These are phyloP conservation scores for Athrips mouffetella DNA, from an alignment of 2,888 invertebrate species.

Conservation along the genomic window DNA sequence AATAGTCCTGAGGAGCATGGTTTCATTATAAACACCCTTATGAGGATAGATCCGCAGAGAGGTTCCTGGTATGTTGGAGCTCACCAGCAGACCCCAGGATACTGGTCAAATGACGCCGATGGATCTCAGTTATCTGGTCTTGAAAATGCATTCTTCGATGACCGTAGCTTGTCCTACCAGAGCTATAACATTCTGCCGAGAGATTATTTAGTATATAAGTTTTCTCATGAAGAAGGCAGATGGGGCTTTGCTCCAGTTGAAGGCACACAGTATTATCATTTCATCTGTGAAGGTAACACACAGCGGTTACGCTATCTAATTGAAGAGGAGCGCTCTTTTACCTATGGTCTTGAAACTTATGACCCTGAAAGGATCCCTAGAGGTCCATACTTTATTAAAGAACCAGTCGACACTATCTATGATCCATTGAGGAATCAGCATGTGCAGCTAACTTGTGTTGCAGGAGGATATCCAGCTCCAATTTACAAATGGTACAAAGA, in stretches of 20 bases:
- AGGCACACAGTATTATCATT: conserved; percentile 86
- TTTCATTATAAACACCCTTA: conserved; percentile 89
- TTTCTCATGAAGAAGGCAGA: conserved; percentile 82
- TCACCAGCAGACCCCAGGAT: conserved; percentile 83
- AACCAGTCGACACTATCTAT: conserved; percentile 90
- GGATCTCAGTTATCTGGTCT: conserved; percentile 86
- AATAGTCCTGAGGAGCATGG: conserved; percentile 91
- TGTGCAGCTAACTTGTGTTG: conserved; percentile 87
- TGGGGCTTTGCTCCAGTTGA: conserved; percentile 92
- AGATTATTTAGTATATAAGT: conserved; percentile 89
- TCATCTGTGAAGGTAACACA: conserved; percentile 93
- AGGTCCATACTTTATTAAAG: conserved; percentile 92
- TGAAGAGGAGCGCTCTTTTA: conserved; percentile 87
- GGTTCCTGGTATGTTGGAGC: conserved; percentile 92
- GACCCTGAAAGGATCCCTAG: conserved; percentile 89
- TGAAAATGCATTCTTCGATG: conserved; percentile 89
- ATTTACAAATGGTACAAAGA: conserved; percentile 94
- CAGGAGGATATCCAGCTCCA: conserved; percentile 93
- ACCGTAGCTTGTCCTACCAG: conserved; percentile 57
- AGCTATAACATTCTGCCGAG: conserved; percentile 76
- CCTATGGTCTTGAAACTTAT: conserved; percentile 90
- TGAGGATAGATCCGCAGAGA: conserved; percentile 90
- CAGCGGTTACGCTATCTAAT: conserved; percentile 83
- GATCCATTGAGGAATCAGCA: conserved; percentile 88
- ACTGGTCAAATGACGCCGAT: conserved; percentile 91